Conservation (phyloP, 2,797 vertebrate genomes). For the Neosilurus hyrtlii region DNA sequence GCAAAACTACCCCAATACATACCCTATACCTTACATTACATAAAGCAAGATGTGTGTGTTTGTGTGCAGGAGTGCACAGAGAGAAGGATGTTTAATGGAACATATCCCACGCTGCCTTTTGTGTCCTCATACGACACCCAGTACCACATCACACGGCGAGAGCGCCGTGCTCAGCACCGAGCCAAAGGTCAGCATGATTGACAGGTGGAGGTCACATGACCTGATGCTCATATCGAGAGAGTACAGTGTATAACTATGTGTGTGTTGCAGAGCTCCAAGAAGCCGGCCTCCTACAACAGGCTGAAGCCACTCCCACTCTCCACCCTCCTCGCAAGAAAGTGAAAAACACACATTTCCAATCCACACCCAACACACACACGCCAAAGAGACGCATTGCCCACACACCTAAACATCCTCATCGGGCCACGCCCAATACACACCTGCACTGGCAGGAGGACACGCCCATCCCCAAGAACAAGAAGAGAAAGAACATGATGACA, state of each 20-base stretch:
- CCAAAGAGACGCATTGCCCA: constrained; percentile 47
- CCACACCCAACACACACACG: constrained; percentile 30
- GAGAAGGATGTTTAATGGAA: constrained; percentile 79
- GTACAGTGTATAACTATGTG: neutral
- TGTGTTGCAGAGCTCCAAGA: constrained; percentile 62
- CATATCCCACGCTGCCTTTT: constrained; percentile 76
- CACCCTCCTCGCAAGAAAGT: constrained; percentile 66
- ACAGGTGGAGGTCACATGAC: constrained; percentile 71
- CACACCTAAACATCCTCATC: constrained; percentile 45
- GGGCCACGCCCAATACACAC: neutral
- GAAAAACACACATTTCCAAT: constrained; percentile 50
- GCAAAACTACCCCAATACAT: too few relatives aligned
- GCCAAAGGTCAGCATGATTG: constrained; percentile 70
- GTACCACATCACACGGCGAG: constrained; percentile 70
- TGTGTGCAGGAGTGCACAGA: constrained; percentile 75
- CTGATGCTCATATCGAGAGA: neutral
- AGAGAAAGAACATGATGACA: neutral
- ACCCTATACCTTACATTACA: neutral
- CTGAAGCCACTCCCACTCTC: constrained; percentile 29
- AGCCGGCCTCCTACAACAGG: constrained; percentile 40
- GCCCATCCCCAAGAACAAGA: constrained; percentile 34
- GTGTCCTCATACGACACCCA: constrained; percentile 79
- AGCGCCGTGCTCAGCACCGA: constrained; percentile 69
- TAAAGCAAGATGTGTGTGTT: neutral
- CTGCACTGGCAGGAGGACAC: constrained; percentile 35